Base-by-base conservation (phyloP, 2,797 vertebrate genomes). In the Chaetophractus vellerosus region DNA sequence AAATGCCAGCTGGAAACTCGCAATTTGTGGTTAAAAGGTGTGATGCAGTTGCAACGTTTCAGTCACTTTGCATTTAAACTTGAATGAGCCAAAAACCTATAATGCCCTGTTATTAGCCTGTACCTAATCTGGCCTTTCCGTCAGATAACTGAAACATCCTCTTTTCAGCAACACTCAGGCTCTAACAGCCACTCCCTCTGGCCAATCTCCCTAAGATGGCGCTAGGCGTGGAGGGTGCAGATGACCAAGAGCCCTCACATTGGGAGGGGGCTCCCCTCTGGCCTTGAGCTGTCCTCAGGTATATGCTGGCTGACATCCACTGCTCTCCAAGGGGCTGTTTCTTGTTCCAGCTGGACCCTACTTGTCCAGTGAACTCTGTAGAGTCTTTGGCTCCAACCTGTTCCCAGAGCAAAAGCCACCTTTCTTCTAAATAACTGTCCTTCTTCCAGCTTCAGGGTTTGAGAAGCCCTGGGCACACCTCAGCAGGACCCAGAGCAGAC, bases 21-120 rank as follows among this genome's bases (percentile, higher is more conserved):
- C 36, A 48, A 45, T 74, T 21, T 55, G 38, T 79, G n/a, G 41
- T 52, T 71, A 45, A 41, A 23, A 93, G 64, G n/a, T 89, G n/a
- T 2, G 28, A 63, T 5, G 41, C 24, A 36, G 28, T 21, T 31
- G 59, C 23, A 33, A 24, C 28, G 31, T 69, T 80, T 66, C 33
- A 12, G 18, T 66, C 21, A 15, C 33, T 48, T 9, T 79, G 64
- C 41, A 33, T 31, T 88, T 19, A 74, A 57, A 50, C 33, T 57
- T 33, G 38, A 41, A 57, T 41, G 23, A 48, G 38, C 18, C 3
- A 15, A 36, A 21, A 45, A 45, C 45, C 45, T 45, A 45, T 3
- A 14, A 31, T 26, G 24, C 18, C 6, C 15, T 16, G 16, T 31
- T 23, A 38, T 8, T 6, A 36, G n/a, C 21, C 52, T 21, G 18